These are phyloP conservation scores for Apodemia zela DNA, from an alignment of 2,888 invertebrate species.

Conservation along the genomic window DNA sequence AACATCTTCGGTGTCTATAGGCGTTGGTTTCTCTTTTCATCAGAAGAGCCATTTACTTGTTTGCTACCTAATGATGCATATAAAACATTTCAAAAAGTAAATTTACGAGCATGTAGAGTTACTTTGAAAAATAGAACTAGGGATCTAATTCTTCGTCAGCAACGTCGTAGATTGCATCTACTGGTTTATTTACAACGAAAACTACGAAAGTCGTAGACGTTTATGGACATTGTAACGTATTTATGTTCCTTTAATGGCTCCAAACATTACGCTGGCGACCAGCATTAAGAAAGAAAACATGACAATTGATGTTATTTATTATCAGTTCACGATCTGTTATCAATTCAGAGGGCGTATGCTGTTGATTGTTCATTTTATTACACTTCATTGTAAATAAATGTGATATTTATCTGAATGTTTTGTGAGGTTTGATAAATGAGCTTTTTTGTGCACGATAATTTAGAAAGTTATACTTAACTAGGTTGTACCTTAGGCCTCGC, in stretches of 20 bases:
- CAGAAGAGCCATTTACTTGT: too few relatives aligned
- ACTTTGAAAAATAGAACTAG: constrained; percentile 25
- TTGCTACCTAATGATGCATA: too few relatives aligned
- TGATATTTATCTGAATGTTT: constrained; percentile 16
- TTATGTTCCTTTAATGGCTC: constrained; percentile 74
- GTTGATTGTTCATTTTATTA: constrained; percentile 17
- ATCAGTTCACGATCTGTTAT: constrained; percentile 35
- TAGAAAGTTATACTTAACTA: not conserved
- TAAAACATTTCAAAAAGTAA: too few relatives aligned
- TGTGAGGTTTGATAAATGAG: constrained; percentile 6
- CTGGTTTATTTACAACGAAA: constrained; percentile 38
- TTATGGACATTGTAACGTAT: constrained; percentile 72
- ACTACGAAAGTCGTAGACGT: constrained; percentile 44
- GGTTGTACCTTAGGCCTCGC: too few relatives aligned
- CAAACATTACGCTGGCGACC: constrained; percentile 64
- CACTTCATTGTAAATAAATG: constrained; percentile 3
- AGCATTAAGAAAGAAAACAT: constrained; percentile 58
- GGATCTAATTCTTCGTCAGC: constrained; percentile 36
- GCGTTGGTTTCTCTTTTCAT: too few relatives aligned
- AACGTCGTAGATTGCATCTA: constrained; percentile 37
- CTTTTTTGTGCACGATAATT: not conserved
- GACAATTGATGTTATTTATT: constrained; percentile 64
- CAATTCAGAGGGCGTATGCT: constrained; percentile 11
- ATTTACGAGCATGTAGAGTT: too few relatives aligned
- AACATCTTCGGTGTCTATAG: too few relatives aligned